Conservation (phyloP, 2,113 vertebrate genomes). For the Sula dactylatra region DNA sequence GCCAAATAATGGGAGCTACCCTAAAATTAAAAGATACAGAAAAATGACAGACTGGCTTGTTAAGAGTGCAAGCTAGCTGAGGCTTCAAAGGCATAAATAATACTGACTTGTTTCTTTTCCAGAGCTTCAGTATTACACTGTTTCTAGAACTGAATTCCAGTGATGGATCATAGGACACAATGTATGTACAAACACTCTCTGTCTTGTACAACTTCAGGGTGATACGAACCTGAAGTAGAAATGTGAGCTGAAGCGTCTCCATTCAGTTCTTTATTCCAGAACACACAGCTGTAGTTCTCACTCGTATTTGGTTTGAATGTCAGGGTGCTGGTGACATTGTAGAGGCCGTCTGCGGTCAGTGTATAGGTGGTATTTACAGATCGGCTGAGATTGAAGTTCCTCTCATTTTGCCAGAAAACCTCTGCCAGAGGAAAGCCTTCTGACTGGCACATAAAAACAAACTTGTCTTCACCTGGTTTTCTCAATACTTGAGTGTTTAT, state of each 20-base stretch:
- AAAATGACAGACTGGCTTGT: neutral
- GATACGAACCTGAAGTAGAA: slow-evolving; percentile 16
- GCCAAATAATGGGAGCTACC: neutral
- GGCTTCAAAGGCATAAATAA: neutral
- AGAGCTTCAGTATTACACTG: neutral
- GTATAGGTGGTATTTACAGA: slow-evolving; percentile 61
- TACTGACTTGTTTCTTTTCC: neutral
- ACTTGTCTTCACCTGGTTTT: slow-evolving; percentile 35
- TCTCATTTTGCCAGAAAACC: slow-evolving; percentile 76
- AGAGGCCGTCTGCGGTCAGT: slow-evolving; percentile 69
- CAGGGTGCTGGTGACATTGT: slow-evolving; percentile 78
- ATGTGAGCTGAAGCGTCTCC: slow-evolving; percentile 36
- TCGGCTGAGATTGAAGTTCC: slow-evolving; percentile 11
- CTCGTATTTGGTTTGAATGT: slow-evolving; percentile 35
- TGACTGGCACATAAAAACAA: slow-evolving; percentile 79
- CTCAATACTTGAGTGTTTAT: slow-evolving; percentile 44
- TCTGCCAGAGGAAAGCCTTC: slow-evolving; percentile 78
- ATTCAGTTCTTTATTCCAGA: slow-evolving; percentile 63
- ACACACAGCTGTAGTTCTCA: slow-evolving; percentile 80
- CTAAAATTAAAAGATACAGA: neutral
- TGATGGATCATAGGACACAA: neutral
- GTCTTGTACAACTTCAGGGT: neutral
- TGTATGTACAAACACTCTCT: neutral
- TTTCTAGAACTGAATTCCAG: neutral
- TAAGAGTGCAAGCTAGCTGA: neutral